Conservation (phyloP, 1,140 invertebrate species). For the Onthophagus taurus region DNA sequence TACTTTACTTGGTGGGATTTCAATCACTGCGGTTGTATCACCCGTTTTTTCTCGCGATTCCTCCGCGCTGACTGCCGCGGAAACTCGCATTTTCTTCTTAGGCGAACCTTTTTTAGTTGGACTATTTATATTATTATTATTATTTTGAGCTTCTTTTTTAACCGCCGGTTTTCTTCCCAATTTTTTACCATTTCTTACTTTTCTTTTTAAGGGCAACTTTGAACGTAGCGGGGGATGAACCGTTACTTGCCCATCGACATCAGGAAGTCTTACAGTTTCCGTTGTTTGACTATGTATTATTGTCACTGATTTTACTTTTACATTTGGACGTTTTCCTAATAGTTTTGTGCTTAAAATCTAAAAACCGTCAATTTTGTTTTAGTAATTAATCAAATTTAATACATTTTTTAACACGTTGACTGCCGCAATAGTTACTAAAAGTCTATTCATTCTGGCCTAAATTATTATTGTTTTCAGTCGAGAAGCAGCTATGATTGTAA, state of each 20-base stretch:
- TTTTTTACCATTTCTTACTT: constrained; percentile 59
- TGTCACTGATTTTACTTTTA: constrained; percentile 72
- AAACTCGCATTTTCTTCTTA: constrained; percentile 32
- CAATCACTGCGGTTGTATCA: constrained; percentile 22
- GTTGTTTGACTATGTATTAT: constrained; percentile 79
- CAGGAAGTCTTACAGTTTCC: constrained; percentile 67
- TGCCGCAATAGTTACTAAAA: no score
- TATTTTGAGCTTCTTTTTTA: no score
- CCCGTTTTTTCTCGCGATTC: constrained; percentile 25
- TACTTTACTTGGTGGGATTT: constrained; percentile 29
- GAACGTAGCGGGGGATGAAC: constrained; percentile 62
- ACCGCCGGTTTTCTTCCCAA: constrained; percentile 42
- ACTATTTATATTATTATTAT: constrained; percentile 37
- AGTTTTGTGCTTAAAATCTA: constrained; percentile 70
- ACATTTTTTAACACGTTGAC: no score
- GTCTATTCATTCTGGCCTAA: no score
- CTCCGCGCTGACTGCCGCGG: constrained; percentile 27
- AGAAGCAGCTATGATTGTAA: no score
- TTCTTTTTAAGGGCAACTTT: constrained; percentile 65
- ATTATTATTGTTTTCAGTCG: no score
- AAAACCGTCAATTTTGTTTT: no score
- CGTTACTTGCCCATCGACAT: constrained; percentile 51
- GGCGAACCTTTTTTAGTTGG: constrained; percentile 40
- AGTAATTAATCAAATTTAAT: no score
- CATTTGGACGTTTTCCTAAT: constrained; percentile 62